A percentile compares a stretch with the other conserved stretches of the same genome.
These are phyloP conservation scores for Cheilosia soror DNA, from an alignment of 2,888 invertebrate genomes.

Conservation along the genomic window DNA sequence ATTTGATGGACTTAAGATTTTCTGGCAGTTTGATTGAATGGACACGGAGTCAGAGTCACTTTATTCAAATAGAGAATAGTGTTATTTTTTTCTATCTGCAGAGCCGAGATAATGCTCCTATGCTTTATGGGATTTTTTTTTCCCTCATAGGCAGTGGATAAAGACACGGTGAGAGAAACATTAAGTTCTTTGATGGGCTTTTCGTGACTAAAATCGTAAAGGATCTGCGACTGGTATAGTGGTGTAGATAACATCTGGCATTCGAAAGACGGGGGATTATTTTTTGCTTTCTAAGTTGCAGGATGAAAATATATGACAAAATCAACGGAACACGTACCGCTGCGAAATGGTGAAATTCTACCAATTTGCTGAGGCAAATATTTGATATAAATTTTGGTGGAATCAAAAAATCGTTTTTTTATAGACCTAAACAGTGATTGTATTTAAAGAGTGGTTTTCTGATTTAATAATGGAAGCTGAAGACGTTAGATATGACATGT, in stretches of 20 bases:
- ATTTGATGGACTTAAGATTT: slow-evolving; percentile 66
- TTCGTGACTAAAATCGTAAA: slow-evolving; percentile 74
- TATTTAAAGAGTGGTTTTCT: slow-evolving; percentile 44
- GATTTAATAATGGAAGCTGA: slow-evolving; percentile 4
- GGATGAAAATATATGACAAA: slow-evolving; percentile 67
- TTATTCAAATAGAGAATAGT: slow-evolving; percentile 30
- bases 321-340: slow-evolving; percentile 60
- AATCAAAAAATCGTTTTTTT: slow-evolving; percentile 45
- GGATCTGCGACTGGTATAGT: slow-evolving; percentile 40
- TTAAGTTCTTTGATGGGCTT: slow-evolving; percentile 75
- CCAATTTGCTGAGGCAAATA: slow-evolving; percentile 54
- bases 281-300: slow-evolving; percentile 28
- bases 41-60: slow-evolving; percentile 57
- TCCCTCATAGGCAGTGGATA: slow-evolving; percentile 43
- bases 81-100: slow-evolving; percentile 28
- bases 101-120: slow-evolving; percentile 36
- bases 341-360: slow-evolving; percentile 49
- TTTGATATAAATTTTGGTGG: slow-evolving; percentile 31
- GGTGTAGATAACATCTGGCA: slow-evolving; percentile 52
- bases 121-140: slow-evolving; percentile 48
- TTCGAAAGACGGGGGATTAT: slow-evolving; percentile 4
- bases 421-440: slow-evolving; percentile 51
- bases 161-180: slow-evolving; percentile 70
- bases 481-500: background rate
- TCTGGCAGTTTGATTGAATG: slow-evolving; percentile 70